These are phyloP conservation scores for Ophiothrix spiculata DNA, from an alignment of 35 echinoderm and acorn worm genomes.

Conservation along the genomic window DNA sequence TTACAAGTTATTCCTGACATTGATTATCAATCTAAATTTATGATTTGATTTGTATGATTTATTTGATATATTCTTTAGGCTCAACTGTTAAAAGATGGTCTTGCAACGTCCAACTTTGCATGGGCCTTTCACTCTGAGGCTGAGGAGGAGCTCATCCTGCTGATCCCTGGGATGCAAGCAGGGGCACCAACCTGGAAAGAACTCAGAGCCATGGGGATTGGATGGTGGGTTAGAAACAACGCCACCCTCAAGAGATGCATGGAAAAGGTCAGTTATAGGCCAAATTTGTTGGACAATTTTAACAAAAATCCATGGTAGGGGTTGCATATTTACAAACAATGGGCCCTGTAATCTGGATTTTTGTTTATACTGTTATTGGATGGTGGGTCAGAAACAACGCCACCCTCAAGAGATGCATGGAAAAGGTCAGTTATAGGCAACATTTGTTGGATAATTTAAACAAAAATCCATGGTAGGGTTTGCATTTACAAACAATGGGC, in stretches of 20 bases:
- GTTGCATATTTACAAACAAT: too few relatives aligned
- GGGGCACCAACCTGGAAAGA: constrained; percentile 85
- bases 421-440: constrained; percentile 94
- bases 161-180: constrained; percentile 82
- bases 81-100: constrained; percentile 70
- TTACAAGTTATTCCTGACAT: too few relatives aligned
- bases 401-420: constrained; percentile 82
- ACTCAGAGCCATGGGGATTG: constrained; percentile 86
- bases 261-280: constrained; percentile 92
- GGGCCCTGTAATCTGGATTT: too few relatives aligned
- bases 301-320: too few relatives aligned
- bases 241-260: constrained; percentile 83
- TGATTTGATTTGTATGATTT: too few relatives aligned
- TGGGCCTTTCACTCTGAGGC: constrained; percentile 99
- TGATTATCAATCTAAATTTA: too few relatives aligned
- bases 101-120: constrained; percentile 84
- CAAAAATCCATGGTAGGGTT: too few relatives aligned
- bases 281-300: too few relatives aligned
- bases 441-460: too few relatives aligned
- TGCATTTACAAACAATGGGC: too few relatives aligned
- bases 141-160: constrained; percentile 82
- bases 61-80: constrained; percentile 39
- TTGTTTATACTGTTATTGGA: too few relatives aligned
- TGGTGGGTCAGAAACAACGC: constrained; percentile 97
- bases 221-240: constrained; percentile 96